Evolutionary conservation across 2,113 vertebrate genomes (phyloP).

Genomic region (Scalopus aquaticus): DNA sequence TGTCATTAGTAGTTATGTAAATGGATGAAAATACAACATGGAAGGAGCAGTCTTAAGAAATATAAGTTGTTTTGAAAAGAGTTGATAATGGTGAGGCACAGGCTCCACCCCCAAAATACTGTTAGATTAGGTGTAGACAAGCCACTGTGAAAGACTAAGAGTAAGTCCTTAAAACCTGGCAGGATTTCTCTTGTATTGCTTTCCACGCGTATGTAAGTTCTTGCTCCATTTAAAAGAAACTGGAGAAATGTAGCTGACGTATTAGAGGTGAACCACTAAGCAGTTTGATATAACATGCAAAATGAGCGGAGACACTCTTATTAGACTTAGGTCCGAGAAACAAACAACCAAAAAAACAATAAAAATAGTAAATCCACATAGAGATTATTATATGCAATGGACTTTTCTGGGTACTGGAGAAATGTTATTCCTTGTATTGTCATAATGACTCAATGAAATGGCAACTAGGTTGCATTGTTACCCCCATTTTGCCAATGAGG

Average conservation of each 20-base stretch:
- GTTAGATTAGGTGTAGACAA: background rate
- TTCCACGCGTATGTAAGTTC: background rate
- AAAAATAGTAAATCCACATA: background rate
- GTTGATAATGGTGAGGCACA: background rate
- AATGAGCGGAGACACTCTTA: background rate
- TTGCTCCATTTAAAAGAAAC: background rate
- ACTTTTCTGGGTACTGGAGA: background rate
- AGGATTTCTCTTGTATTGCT: background rate
- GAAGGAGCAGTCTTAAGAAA: constrained; percentile 15
- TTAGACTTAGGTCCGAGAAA: background rate
- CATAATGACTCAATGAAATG: background rate
- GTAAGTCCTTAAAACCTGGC: constrained; percentile 15
- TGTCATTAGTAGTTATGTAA: background rate
- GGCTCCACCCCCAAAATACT: background rate
- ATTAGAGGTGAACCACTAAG: background rate
- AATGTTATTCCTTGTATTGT: background rate
- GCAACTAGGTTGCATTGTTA: background rate
- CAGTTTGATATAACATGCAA: background rate
- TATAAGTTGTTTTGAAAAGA: constrained; percentile 9
- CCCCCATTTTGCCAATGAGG: background rate
- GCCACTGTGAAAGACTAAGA: background rate
- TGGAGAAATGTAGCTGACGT: background rate
- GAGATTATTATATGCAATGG: background rate
- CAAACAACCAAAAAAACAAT: background rate
- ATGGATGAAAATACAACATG: background rate